Evolutionary conservation across 2,797 vertebrate genomes (phyloP).

Genomic region (Danio choprae): DNA sequence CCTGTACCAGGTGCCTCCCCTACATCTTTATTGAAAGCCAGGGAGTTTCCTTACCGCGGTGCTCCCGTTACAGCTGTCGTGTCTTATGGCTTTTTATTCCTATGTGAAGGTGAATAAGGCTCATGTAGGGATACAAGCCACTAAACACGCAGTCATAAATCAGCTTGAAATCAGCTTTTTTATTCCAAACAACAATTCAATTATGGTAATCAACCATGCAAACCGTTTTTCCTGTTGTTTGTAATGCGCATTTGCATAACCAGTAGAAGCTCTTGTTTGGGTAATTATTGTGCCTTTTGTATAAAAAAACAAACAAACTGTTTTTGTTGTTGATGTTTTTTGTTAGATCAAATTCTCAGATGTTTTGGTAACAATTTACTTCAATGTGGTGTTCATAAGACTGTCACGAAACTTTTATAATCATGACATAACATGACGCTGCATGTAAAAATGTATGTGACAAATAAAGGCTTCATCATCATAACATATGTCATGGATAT

Average conservation of each 20-base stretch:
- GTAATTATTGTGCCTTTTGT: conserved; percentile 11
- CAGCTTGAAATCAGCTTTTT: conserved; percentile 65
- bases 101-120: conserved; percentile 98
- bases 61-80: conserved; percentile 81
- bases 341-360: no score
- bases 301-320: no score
- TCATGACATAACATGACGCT: no score
- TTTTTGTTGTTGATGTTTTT: neutral
- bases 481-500: no score
- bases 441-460: no score
- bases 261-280: neutral
- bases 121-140: conserved; percentile 99
- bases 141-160: conserved; percentile 95
- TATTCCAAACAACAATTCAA: neutral
- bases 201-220: neutral
- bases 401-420: no score
- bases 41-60: conserved; percentile 31
- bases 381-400: no score
- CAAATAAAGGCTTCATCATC: no score
- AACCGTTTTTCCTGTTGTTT: conserved; percentile 14
- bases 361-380: no score
- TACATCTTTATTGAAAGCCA: conserved; percentile 41
- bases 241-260: conserved; percentile 19
- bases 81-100: conserved; percentile 99
- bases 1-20: conserved; percentile 47